Evolutionary conservation across 2,797 vertebrate species (phyloP).

Genomic region (Heliangelus exortis): DNA sequence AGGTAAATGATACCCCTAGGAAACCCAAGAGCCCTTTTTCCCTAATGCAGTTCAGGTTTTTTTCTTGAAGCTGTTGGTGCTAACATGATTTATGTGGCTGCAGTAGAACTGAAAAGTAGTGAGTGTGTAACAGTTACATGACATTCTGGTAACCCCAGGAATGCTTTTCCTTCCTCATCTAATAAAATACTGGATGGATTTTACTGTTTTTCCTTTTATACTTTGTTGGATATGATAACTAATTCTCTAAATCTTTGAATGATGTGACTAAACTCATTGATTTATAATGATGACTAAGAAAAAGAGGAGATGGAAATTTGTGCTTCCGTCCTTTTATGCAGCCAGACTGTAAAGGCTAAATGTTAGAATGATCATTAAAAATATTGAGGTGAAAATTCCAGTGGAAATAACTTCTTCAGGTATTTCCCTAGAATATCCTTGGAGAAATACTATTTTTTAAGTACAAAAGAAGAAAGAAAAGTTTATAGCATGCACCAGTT

Average conservation of each 20-base stretch:
- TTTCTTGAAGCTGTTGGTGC: neutral
- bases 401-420: neutral
- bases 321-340: neutral
- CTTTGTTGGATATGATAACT: neutral
- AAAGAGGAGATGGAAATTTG: neutral
- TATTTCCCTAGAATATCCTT: neutral
- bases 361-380: conserved; percentile 14
- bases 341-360: neutral
- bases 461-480: neutral
- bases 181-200: neutral
- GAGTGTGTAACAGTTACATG: neutral
- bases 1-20: neutral
- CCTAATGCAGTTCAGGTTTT: neutral
- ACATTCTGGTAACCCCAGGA: neutral
- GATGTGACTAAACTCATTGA: neutral
- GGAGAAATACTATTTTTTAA: neutral
- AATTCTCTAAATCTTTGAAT: neutral
- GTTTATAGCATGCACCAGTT: neutral
- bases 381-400: neutral
- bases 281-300: neutral
- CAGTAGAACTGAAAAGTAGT: neutral
- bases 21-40: neutral
- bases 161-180: neutral
- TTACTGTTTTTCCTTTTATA: neutral
- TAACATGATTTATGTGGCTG: neutral